phyloP scores from a whole-genome alignment of 2,113 vertebrate species.

The Rhipidura dahli region DNA sequence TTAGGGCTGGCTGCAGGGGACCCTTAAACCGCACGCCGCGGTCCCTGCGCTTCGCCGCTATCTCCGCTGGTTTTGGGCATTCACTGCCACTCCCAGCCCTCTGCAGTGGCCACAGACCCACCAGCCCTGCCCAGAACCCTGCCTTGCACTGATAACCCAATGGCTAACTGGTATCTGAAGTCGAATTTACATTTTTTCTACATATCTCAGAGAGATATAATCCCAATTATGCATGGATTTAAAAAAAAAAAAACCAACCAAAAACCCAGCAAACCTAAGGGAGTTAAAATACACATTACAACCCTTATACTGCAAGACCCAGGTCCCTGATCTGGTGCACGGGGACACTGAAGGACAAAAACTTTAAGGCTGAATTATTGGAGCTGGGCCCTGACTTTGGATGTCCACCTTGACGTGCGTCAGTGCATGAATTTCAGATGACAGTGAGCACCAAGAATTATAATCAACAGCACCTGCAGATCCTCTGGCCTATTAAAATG shows the following conservation, averaged over 20 bases:
- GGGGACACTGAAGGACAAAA: neutral
- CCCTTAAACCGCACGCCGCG: neutral
- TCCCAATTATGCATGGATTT: neutral
- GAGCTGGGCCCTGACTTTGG: slow-evolving; percentile 23
- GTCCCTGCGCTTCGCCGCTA: neutral
- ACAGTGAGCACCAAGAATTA: slow-evolving; percentile 15
- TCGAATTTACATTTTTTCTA: neutral
- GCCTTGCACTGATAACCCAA: neutral
- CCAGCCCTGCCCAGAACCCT: neutral
- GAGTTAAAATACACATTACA: neutral
- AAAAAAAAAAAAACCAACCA: neutral
- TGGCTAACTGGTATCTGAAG: neutral
- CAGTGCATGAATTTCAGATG: slow-evolving; percentile 9
- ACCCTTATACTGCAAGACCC: neutral
- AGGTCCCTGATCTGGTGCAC: neutral
- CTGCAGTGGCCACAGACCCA: neutral
- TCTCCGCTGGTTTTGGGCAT: neutral
- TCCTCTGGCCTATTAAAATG: slow-evolving; percentile 19
- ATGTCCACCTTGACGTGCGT: neutral
- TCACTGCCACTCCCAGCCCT: neutral
- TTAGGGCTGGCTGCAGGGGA: slow-evolving; percentile 49
- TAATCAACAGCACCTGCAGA: slow-evolving; percentile 31
- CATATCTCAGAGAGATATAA: neutral
- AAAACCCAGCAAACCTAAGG: neutral
- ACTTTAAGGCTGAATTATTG: neutral